phyloP scores from a whole-genome alignment of 2,113 vertebrate species.

The Terrapene triunguis region DNA sequence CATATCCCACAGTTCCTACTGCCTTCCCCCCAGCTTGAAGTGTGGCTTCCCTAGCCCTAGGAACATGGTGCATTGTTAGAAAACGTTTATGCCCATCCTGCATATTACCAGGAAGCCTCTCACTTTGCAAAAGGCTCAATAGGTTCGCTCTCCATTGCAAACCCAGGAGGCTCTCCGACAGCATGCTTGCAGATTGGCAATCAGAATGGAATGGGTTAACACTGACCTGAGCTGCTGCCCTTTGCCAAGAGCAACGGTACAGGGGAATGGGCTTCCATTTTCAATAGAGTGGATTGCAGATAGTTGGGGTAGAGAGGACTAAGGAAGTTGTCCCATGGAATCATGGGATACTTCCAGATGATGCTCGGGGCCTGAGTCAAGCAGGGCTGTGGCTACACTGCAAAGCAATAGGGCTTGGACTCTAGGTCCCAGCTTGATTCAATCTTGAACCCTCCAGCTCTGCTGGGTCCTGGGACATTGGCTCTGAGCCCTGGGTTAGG shows the following conservation, averaged over 20 bases:
- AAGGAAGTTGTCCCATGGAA: neutral
- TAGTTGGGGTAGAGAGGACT: neutral
- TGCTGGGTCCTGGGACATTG: neutral
- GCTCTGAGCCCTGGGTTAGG: neutral
- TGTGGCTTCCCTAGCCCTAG: neutral
- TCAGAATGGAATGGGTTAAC: neutral
- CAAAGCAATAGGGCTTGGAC: neutral
- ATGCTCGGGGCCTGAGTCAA: neutral
- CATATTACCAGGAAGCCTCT: neutral
- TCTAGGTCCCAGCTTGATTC: neutral
- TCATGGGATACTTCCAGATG: neutral
- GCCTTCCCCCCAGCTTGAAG: neutral
- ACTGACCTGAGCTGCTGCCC: neutral
- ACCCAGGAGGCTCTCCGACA: neutral
- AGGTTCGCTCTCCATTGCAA: neutral
- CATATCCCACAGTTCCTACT: neutral
- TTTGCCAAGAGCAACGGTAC: no score
- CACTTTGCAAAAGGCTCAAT: neutral
- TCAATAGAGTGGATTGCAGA: neutral
- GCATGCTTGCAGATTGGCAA: neutral
- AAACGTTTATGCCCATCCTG: neutral
- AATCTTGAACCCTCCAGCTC: neutral
- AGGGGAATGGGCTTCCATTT: neutral
- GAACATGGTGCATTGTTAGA: neutral
- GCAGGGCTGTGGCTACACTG: neutral